phyloP scores from a whole-genome alignment of 2,113 vertebrate genomes.

The Amphilophus citrinellus region DNA sequence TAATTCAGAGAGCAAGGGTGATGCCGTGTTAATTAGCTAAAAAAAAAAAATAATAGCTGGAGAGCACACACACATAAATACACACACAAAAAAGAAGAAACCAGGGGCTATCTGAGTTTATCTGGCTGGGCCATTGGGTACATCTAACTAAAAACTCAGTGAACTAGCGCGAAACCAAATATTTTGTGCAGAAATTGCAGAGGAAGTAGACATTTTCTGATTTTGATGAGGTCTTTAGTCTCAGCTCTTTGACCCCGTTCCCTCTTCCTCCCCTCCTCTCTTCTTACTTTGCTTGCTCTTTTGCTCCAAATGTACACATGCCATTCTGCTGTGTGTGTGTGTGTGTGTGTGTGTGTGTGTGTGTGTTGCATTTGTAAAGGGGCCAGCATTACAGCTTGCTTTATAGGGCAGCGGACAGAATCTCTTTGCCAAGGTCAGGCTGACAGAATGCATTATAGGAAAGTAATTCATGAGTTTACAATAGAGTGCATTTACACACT shows the following conservation, averaged over 20 bases:
- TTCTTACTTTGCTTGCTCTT: not conserved
- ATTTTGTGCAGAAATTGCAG: constrained; percentile 11
- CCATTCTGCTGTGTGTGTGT: not conserved
- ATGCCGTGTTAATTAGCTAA: not conserved
- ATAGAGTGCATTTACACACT: constrained; percentile 66
- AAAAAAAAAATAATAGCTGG: not conserved
- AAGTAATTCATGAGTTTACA: constrained; percentile 74
- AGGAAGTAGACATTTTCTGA: not conserved
- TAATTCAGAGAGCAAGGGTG: not conserved
- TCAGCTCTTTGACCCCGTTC: not conserved
- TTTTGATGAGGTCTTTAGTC: not conserved
- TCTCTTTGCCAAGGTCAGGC: constrained; percentile 72
- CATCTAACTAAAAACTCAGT: not conserved
- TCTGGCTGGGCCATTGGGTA: not conserved
- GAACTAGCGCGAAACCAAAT: not conserved
- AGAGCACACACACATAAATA: not conserved
- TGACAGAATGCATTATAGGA: constrained; percentile 74
- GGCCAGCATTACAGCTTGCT: constrained; percentile 50
- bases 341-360: not conserved
- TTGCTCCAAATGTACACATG: not conserved
- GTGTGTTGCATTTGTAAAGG: constrained; percentile 49
- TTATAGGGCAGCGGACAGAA: constrained; percentile 52
- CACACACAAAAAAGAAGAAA: not conserved
- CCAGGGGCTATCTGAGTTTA: not conserved
- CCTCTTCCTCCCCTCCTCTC: not conserved